Percentiles rank a stretch among this genome's conserved stretches.
These are phyloP conservation scores for Planococcus citri DNA, from an alignment of 1,140 invertebrate species.

Conservation along the genomic window DNA sequence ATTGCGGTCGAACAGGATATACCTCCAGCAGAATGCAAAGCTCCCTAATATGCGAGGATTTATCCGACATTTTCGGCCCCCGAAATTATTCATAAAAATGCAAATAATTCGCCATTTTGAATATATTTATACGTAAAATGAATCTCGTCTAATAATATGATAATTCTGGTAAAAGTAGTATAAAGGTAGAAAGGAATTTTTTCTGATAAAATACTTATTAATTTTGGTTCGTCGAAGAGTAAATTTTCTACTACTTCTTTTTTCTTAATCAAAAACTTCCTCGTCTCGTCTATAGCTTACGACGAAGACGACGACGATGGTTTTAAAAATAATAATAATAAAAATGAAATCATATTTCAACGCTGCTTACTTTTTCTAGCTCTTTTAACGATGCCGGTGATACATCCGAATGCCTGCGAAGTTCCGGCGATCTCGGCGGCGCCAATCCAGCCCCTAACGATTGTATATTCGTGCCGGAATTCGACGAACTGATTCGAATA, in stretches of 20 bases:
- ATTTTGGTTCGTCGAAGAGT: background rate
- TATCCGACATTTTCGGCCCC: background rate
- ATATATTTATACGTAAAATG: slow-evolving; percentile 4
- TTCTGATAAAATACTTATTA: background rate
- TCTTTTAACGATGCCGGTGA: slow-evolving; percentile 71
- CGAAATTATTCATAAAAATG: slow-evolving; percentile 20
- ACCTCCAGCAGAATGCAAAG: background rate
- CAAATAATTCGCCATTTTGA: slow-evolving; percentile 16
- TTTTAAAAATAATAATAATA: too few relatives aligned
- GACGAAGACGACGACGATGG: too few relatives aligned
- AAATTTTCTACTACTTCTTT: too few relatives aligned
- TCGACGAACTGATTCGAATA: slow-evolving; percentile 45
- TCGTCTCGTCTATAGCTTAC: too few relatives aligned
- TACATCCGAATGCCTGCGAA: slow-evolving; percentile 65
- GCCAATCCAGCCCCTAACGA: slow-evolving; percentile 45
- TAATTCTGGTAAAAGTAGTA: background rate
- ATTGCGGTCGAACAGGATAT: background rate
- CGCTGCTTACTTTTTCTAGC: slow-evolving; percentile 53
- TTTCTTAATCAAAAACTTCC: too few relatives aligned
- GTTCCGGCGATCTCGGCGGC: slow-evolving; percentile 61
- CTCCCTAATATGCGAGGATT: slow-evolving; percentile 1
- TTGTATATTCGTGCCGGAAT: slow-evolving; percentile 36
- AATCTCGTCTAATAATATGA: slow-evolving; percentile 10
- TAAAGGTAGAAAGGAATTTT: background rate
- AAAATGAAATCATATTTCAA: background rate